Evolutionary conservation across 2,797 vertebrate genomes (phyloP), one percentile per base, ranked within the genome.

Genomic region (Acestrorhynchus altus): DNA sequence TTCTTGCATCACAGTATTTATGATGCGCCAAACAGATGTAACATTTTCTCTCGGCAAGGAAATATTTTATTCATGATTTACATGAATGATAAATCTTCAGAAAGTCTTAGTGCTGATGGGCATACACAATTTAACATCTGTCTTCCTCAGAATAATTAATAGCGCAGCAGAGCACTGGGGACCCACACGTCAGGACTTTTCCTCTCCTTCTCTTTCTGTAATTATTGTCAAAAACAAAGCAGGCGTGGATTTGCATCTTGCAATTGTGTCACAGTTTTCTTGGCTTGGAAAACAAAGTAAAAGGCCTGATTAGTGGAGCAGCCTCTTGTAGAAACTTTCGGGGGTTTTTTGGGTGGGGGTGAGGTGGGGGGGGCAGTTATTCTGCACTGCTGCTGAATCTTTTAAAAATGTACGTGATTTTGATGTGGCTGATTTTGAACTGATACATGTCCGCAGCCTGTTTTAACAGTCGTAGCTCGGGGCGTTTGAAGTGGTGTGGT

Each of bases 11-110:
- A 77, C 18, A 74, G 77, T 88, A 86, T 89, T 87, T 89, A 88
- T 75, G 85, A 88, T 89, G 85, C 85, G 85, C 86, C 88, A 88
- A 92, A 93, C 90, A 92, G 90, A 90, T 93, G 91, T 92, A 92
- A 87, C 87, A 87, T 92, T 93, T 94, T 93, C 86, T 92, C 88
- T 85, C 88, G 89, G 91, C 91, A 93, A 90, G 89, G 86, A 93
- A 90, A 92, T 94, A 92, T 93, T 92, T 93, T 92, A 94, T 94
- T 94, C 91, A 93, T 93, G 91, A 92, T 93, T 91, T 92, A 92
- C 91, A 94, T 92, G 86, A 92, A 92, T 92, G 90, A 92, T 93
- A 92, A 92, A 92, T 92, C 92, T 93, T 90, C 86, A 90, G 91
- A 93, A 94, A 92, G 89, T 92, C 89, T 91, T 90, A 84, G 83